Conservation (phyloP, 2,113 vertebrate genomes). For the Brachypteracias leptosomus region DNA sequence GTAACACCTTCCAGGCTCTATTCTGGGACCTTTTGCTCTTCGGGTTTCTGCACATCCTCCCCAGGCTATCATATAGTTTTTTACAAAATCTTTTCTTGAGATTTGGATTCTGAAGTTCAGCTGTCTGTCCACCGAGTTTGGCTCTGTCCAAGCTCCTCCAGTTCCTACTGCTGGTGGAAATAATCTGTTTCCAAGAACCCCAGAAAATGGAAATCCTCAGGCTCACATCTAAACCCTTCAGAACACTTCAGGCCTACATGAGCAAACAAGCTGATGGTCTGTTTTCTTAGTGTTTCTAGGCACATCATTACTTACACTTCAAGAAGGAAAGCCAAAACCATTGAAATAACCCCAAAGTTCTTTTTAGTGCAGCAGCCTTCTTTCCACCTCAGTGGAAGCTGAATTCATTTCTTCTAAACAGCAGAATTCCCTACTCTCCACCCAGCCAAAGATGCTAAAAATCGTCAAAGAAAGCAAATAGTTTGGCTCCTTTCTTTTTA, state of each 20-base stretch:
- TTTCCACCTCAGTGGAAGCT: not conserved
- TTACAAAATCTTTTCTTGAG: not conserved
- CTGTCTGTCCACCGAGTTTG: not conserved
- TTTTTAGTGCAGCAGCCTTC: not conserved
- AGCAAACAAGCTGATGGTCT: not conserved
- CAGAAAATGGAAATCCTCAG: not conserved
- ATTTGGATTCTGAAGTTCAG: not conserved
- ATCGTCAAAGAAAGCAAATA: not conserved
- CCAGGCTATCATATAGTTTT: fast-evolving
- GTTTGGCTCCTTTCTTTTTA: not conserved
- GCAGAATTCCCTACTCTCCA: not conserved
- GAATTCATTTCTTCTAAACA: not conserved
- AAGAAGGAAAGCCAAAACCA: not conserved
- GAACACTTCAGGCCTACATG: fast-evolving
- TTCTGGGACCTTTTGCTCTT: not conserved
- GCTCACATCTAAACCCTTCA: not conserved
- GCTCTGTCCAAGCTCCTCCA: not conserved
- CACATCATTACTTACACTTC: not conserved
- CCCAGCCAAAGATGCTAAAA: not conserved
- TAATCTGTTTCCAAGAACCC: not conserved
- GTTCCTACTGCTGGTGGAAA: not conserved
- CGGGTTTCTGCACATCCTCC: not conserved
- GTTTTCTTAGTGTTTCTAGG: not conserved
- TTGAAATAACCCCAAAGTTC: not conserved
- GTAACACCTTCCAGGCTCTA: not conserved